These are phyloP conservation scores for Nothoprocta pentlandii DNA, from an alignment of 2,113 vertebrate genomes.

Conservation along the genomic window DNA sequence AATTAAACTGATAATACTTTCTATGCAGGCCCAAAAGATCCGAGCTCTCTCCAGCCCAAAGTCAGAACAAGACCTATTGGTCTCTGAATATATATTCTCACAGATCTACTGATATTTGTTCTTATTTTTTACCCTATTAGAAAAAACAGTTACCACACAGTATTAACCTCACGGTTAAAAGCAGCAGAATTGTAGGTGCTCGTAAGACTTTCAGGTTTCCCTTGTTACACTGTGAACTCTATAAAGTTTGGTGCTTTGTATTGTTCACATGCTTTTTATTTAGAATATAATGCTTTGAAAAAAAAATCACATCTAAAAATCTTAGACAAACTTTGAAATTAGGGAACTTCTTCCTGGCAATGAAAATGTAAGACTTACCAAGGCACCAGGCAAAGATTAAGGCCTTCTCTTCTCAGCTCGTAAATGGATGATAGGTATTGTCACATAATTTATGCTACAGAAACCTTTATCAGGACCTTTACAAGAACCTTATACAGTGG, in stretches of 20 bases:
- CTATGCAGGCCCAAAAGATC: background rate
- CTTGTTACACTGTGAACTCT: accelerated
- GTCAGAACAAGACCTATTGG: background rate
- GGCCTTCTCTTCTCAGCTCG: accelerated
- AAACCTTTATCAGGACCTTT: background rate
- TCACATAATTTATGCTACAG: background rate
- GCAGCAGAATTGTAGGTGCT: accelerated
- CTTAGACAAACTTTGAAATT: background rate
- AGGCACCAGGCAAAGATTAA: background rate
- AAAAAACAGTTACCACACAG: background rate
- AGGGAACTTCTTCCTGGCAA: background rate
- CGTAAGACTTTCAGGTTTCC: background rate
- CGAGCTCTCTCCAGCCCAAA: background rate
- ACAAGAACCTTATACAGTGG: background rate
- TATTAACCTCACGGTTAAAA: background rate
- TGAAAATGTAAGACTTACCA: background rate
- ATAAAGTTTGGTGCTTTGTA: background rate
- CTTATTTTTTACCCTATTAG: background rate
- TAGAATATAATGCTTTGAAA: background rate
- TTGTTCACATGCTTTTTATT: background rate
- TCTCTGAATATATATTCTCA: background rate
- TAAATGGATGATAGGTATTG: background rate
- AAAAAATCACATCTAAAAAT: background rate
- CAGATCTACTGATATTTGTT: background rate
- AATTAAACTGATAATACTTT: background rate